Conservation (phyloP, 2,113 vertebrate species). For the Pogonocichla stellata region DNA sequence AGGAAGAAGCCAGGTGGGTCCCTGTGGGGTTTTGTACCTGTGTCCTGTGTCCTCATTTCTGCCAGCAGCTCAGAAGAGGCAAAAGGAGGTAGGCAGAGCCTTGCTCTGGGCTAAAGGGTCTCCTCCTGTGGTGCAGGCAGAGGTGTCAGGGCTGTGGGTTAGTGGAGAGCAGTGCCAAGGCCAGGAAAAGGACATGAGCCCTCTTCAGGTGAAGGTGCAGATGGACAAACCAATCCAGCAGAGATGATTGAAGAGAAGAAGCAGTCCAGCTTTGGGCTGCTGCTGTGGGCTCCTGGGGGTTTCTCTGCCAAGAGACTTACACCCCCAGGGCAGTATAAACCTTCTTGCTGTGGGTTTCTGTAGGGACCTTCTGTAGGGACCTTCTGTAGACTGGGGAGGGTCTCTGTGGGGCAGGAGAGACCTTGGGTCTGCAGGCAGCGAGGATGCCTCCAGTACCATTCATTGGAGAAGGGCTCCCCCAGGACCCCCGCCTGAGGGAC, state of each 20-base stretch:
- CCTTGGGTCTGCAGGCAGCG: rapidly evolving
- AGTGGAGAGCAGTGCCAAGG: not conserved
- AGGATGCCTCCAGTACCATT: not conserved
- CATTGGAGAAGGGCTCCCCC: not conserved
- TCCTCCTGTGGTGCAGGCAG: not conserved
- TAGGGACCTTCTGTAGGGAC: not conserved
- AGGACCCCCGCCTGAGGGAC: not conserved
- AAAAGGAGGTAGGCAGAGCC: not conserved
- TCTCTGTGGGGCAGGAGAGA: not conserved
- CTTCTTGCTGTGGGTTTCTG: rapidly evolving
- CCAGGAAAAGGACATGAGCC: not conserved
- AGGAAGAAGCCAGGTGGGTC: not conserved
- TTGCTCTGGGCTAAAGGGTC: not conserved
- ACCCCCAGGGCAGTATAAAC: not conserved
- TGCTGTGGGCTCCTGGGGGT: not conserved
- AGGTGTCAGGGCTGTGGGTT: not conserved
- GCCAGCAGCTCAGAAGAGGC: not conserved
- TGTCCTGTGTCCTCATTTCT: not conserved
- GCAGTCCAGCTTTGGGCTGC: not conserved
- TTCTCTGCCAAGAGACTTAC: not conserved
- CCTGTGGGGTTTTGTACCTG: not conserved
- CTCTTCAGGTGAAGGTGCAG: not conserved
- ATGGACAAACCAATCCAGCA: not conserved
- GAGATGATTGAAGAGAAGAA: not conserved
- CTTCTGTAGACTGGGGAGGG: not conserved